phyloP scores from a whole-genome alignment of 1,140 invertebrate genomes.

The Ganaspis sp. region DNA sequence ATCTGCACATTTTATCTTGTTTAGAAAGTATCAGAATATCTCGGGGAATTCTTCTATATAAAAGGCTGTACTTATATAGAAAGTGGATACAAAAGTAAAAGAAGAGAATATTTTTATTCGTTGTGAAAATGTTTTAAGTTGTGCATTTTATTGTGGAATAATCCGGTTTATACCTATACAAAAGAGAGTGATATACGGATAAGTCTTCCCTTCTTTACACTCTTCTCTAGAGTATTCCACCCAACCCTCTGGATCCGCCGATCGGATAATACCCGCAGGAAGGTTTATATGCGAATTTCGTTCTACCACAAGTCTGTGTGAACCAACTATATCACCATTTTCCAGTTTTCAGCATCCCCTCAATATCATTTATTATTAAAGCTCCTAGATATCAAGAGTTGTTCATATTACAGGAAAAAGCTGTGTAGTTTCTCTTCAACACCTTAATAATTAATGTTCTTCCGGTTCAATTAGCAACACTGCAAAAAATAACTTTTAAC shows the following conservation, averaged over 20 bases:
- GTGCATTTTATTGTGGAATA: neutral
- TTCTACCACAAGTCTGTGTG: constrained; percentile 35
- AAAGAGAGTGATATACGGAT: constrained; percentile 11
- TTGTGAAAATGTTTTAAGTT: neutral
- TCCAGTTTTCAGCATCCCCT: constrained; percentile 38
- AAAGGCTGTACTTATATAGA: too few relatives aligned
- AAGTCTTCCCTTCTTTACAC: constrained; percentile 14
- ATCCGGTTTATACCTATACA: neutral
- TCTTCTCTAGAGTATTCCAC: neutral
- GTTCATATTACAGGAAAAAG: neutral
- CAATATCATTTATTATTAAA: constrained; percentile 40
- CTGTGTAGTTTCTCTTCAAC: neutral
- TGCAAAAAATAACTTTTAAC: too few relatives aligned
- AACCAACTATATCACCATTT: constrained; percentile 33
- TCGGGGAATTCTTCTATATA: too few relatives aligned
- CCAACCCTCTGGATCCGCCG: neutral
- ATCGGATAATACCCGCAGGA: constrained; percentile 43
- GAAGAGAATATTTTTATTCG: neutral
- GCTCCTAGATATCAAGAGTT: neutral
- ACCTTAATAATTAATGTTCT: neutral
- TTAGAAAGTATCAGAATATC: too few relatives aligned
- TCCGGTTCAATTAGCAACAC: too few relatives aligned
- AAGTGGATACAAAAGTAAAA: neutral
- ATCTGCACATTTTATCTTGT: too few relatives aligned
- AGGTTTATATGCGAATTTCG: constrained; percentile 43